These are phyloP conservation scores for Bovichtus diacanthus DNA, from an alignment of 2,797 vertebrate genomes.

Conservation along the genomic window DNA sequence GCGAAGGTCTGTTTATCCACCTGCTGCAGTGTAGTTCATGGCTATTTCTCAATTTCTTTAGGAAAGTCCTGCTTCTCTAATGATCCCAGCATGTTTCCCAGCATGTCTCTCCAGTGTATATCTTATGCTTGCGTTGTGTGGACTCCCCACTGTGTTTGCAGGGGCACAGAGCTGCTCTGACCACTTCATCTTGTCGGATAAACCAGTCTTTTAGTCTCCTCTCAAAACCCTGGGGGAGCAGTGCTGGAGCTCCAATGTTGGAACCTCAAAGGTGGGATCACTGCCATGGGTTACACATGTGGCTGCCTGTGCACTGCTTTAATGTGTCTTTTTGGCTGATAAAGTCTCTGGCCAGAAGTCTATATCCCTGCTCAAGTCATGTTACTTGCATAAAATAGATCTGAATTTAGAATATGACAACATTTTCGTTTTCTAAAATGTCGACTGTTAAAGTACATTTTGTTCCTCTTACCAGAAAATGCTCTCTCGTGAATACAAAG, in stretches of 20 bases:
- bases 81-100: slow-evolving; percentile 75
- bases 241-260: slow-evolving; percentile 49
- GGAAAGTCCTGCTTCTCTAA: slow-evolving; percentile 65
- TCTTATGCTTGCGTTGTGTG: slow-evolving; percentile 63
- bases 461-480: neutral
- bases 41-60: slow-evolving; percentile 69
- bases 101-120: slow-evolving; percentile 64
- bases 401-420: neutral
- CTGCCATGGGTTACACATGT: slow-evolving; percentile 43
- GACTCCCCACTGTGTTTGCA: slow-evolving; percentile 64
- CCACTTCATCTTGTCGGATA: slow-evolving; percentile 81
- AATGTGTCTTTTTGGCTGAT: slow-evolving; percentile 25
- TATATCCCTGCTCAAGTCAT: neutral
- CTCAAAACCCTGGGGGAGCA: slow-evolving; percentile 46
- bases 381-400: slow-evolving; percentile 14
- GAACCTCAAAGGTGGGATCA: slow-evolving; percentile 59
- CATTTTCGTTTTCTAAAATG: slow-evolving; percentile 2
- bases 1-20: slow-evolving; percentile 72
- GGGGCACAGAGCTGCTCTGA: slow-evolving; percentile 67
- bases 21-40: slow-evolving; percentile 70
- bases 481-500: slow-evolving; percentile 11
- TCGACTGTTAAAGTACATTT: neutral
- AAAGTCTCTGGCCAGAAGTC: slow-evolving; percentile 10
- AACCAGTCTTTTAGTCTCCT: slow-evolving; percentile 69
- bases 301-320: slow-evolving; percentile 25